Base-by-base conservation (phyloP, 2,888 invertebrate species). In the Gandaritis pyraliata region DNA sequence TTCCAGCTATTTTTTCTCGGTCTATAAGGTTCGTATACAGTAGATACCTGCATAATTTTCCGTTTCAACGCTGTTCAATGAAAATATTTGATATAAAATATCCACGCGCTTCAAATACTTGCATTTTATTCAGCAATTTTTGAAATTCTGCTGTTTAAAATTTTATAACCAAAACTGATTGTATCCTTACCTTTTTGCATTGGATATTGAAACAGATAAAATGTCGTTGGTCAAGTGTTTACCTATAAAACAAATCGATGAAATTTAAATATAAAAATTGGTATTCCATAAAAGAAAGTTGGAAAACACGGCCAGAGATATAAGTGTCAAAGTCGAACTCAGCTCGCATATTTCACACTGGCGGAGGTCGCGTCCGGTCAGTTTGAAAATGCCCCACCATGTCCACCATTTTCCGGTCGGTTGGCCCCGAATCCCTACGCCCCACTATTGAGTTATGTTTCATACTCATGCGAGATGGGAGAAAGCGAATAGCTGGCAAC, bases 371-470 rank as follows among this genome's bases (percentile, higher is more conserved):
- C 76, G 82, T 73, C 84, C 87, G 86, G 89, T 87, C 90, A 88
- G 80, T 87, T 83, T 79, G 87, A 85, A 87, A 88, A 87, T 85
- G 78, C 82, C 83, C 82, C 84, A 85, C 81, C 78, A 80, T 82
- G 86, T 83, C 87, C 83, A 80, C 84, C 85, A 90, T 91, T 90
- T 87, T 82, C 86, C 89, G 85, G 83, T 83, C 83, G 82, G 85
- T 77, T 86, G 88, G 81, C 73, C 76, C 75, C 78, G 80, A 82
- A 84, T 86, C 86, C 85, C 84, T 78, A 69, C 81, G 78, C 77
- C 80, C 77, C 72, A 77, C 84, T 86, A 87, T 87, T 87, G 85
- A 88, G 85, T 87, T 89, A 88, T 87, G 82, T 83, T 85, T 83
- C 82, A 87, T 86, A 87, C 77, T 78, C 72, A 71, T 69, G 65